phyloP scores from a whole-genome alignment of 1,140 invertebrate genomes.

The Micrasema minimum region DNA sequence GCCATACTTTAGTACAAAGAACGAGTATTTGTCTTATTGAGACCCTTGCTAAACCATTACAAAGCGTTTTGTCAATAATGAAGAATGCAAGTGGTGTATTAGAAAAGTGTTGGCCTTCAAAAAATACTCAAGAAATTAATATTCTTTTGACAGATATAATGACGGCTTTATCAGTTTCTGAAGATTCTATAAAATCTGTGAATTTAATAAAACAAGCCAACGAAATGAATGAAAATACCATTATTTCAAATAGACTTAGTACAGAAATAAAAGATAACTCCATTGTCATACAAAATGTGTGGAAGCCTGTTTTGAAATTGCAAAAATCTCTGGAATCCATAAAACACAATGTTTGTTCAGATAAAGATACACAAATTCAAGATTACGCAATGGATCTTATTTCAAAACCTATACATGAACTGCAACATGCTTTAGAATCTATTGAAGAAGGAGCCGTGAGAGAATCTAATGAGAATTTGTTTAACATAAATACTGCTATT shows the following conservation, averaged over 20 bases:
- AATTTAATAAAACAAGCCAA: constrained; percentile 64
- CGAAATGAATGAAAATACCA: constrained; percentile 58
- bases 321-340: constrained; percentile 62
- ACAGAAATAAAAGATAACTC: constrained; percentile 44
- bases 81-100: constrained; percentile 57
- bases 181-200: constrained; percentile 65
- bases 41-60: constrained; percentile 67
- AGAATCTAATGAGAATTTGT: constrained; percentile 64
- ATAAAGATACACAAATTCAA: constrained; percentile 59
- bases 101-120: constrained; percentile 36
- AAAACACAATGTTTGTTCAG: constrained; percentile 60
- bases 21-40: constrained; percentile 73
- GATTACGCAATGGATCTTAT: constrained; percentile 64
- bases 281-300: constrained; percentile 57
- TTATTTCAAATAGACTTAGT: constrained; percentile 37
- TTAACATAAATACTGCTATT: constrained; percentile 61
- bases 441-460: constrained; percentile 58
- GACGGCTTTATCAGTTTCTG: constrained; percentile 64
- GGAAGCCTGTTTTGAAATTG: constrained; percentile 59
- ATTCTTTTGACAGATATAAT: constrained; percentile 64
- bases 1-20: constrained; percentile 72
- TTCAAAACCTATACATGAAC: constrained; percentile 60
- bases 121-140: constrained; percentile 58
- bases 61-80: constrained; percentile 63
- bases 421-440: constrained; percentile 61